Evolutionary conservation across 2,797 vertebrate species (phyloP).

Genomic region (Cichlasoma orientale): DNA sequence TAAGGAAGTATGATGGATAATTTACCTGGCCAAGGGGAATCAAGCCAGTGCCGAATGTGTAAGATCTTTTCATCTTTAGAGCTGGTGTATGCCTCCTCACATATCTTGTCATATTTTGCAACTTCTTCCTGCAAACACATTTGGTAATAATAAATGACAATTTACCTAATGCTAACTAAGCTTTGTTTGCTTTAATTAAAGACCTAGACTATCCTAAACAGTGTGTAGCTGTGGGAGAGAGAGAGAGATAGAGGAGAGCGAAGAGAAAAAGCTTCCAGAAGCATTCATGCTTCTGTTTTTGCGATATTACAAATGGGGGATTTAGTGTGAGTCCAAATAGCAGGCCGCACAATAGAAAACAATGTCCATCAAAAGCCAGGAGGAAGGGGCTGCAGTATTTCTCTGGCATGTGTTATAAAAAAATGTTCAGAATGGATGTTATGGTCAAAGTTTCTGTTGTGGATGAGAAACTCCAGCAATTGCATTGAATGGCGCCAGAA

Average conservation of each 20-base stretch:
- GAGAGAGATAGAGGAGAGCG: background rate
- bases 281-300: conserved; percentile 26
- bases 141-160: conserved; percentile 1
- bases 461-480: conserved; percentile 53
- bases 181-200: conserved; percentile 9
- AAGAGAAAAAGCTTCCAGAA: background rate
- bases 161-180: background rate
- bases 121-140: conserved; percentile 87
- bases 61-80: conserved; percentile 92
- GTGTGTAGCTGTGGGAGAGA: background rate
- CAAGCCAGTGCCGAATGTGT: conserved; percentile 90
- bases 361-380: conserved; percentile 54
- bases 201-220: conserved; percentile 4
- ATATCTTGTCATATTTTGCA: conserved; percentile 93
- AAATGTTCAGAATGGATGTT: conserved; percentile 46
- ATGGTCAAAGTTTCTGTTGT: conserved; percentile 46
- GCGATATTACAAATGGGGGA: conserved; percentile 44
- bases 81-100: conserved; percentile 88
- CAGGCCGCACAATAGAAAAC: conserved; percentile 53
- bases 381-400: conserved; percentile 35
- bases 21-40: conserved; percentile 90
- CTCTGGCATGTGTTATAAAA: conserved; percentile 34
- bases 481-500: conserved; percentile 36
- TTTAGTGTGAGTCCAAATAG: conserved; percentile 45
- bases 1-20: background rate